phyloP scores from a whole-genome alignment of 2,888 invertebrate genomes.

The Hypomecis atomaria region DNA sequence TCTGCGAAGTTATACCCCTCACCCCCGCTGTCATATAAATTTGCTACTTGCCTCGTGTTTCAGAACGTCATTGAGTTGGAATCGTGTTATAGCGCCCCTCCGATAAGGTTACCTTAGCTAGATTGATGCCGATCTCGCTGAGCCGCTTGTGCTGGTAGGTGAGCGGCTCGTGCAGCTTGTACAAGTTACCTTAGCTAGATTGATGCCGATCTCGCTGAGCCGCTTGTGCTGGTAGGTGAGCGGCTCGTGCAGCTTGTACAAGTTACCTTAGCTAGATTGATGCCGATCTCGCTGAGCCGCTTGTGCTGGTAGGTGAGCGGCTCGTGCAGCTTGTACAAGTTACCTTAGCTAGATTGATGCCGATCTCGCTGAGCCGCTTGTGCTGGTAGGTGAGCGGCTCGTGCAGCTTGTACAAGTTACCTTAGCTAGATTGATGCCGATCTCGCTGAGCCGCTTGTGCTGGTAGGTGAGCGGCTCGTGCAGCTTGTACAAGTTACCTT shows the following conservation, averaged over 20 bases:
- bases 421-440: slow-evolving; percentile 72
- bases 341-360: slow-evolving; percentile 71
- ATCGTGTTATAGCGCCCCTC: too few relatives aligned
- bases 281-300: slow-evolving; percentile 84
- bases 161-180: too few relatives aligned
- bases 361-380: slow-evolving; percentile 85
- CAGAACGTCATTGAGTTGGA: too few relatives aligned
- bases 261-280: slow-evolving; percentile 67
- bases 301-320: slow-evolving; percentile 87
- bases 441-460: slow-evolving; percentile 86
- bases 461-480: slow-evolving; percentile 88
- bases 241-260: slow-evolving; percentile 86
- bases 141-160: too few relatives aligned
- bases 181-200: slow-evolving; percentile 16
- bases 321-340: slow-evolving; percentile 85
- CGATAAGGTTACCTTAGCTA: too few relatives aligned
- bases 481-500: slow-evolving; percentile 81
- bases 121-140: too few relatives aligned
- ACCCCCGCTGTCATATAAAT: too few relatives aligned
- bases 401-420: slow-evolving; percentile 84
- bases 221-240: slow-evolving; percentile 87
- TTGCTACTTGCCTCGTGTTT: too few relatives aligned
- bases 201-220: slow-evolving; percentile 82
- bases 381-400: slow-evolving; percentile 87
- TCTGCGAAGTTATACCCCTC: too few relatives aligned